phyloP scores from a whole-genome alignment of 2,113 vertebrate species.

The Hydropotes inermis region DNA sequence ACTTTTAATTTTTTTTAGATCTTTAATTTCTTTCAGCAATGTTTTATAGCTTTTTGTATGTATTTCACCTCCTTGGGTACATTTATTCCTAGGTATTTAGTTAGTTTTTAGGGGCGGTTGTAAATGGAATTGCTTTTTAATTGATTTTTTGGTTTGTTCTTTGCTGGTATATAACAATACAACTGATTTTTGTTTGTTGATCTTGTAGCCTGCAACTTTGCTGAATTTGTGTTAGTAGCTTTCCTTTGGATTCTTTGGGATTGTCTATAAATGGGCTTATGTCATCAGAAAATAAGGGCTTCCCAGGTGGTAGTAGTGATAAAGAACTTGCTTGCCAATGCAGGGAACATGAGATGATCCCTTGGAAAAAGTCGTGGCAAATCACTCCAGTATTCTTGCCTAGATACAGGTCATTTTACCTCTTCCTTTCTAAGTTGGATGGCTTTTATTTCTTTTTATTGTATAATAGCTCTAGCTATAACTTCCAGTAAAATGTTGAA shows the following conservation, averaged over 20 bases:
- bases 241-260: neutral
- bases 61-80: neutral
- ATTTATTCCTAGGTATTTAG: neutral
- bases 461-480: neutral
- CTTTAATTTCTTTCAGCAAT: neutral
- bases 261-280: neutral
- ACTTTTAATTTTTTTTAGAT: neutral
- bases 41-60: neutral
- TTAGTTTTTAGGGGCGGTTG: neutral
- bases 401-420: neutral
- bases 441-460: neutral
- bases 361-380: neutral
- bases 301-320: neutral
- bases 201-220: neutral
- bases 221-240: neutral
- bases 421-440: neutral
- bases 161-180: neutral
- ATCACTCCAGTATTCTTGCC: neutral
- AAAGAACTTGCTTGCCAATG: neutral
- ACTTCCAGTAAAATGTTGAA: neutral
- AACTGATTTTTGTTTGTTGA: neutral
- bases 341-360: neutral
- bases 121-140: neutral
- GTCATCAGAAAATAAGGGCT: neutral
- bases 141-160: neutral